Evolutionary conservation across 2,797 vertebrate species (phyloP), one percentile per base, ranked within the genome.

Genomic region (Hybognathus amarus): DNA sequence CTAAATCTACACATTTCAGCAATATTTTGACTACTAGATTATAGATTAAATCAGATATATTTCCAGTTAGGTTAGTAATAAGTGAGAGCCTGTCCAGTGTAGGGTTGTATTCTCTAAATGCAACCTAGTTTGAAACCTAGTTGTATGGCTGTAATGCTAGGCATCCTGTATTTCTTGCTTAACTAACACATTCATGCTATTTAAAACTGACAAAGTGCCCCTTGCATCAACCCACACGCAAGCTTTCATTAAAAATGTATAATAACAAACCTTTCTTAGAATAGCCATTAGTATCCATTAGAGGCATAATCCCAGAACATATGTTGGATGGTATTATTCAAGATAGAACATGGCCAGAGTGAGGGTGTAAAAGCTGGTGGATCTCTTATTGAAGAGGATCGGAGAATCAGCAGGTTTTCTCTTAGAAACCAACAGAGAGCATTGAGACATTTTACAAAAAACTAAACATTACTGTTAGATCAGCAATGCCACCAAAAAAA

Each of bases 251-350:
- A 83, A 83, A 83, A 76, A 83, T 83, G 18, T 54, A 83, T 76
- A 67, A 76, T 68, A 76, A 83, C 71, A 83, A 83, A 45, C 36
- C 70, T 82, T 36, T 83, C 50, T 13, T n/a, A 74, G 75, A 83
- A 79, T 68, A 66, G 76, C 80, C 85, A 86, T 83, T 83, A 86
- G 76, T 76, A 68, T 68, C 80, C 80, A 83, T 83, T 68, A 83
- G 63, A 75, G 63, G 33, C 47, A 10, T 74, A 66, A 75, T 75
- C 80, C 47, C 71, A 76, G 71, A 83, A 83, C 47, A 54, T 76
- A 54, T 56, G 63, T 8, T 40, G 70, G 24, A 45, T 45, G 70
- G 63, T 61, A 36, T 81, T 76, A 70, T 18, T 36, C 52, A 82
- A 69, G 38, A 22, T 47, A 6, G 24, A 64, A 59, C 82, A 64